Evolutionary conservation across 2,797 vertebrate genomes (phyloP).

Genomic region (Sebastes vulpes): DNA sequence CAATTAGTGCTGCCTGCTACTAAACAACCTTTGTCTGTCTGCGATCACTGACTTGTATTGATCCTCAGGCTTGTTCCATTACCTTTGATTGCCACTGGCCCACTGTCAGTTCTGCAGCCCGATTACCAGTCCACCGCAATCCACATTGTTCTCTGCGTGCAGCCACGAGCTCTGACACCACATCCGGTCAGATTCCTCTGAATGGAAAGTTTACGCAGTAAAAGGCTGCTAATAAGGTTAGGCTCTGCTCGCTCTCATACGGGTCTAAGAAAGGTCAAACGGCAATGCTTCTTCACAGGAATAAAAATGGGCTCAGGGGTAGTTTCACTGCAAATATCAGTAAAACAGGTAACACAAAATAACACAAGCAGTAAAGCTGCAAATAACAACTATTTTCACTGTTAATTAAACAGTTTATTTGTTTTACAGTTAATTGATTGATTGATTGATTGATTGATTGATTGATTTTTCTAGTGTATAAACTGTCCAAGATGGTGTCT

Average conservation of each 20-base stretch:
- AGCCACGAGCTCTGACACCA: neutral
- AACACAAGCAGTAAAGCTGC: neutral
- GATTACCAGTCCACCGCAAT: conserved; percentile 66
- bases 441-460: too few relatives aligned
- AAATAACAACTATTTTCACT: neutral
- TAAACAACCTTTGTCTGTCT: conserved; percentile 88
- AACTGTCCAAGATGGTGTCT: neutral
- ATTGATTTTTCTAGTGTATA: neutral
- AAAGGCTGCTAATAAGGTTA: conserved; percentile 71
- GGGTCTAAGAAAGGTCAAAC: conserved; percentile 66
- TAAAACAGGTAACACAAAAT: neutral
- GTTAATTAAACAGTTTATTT: neutral
- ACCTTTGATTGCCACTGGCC: conserved; percentile 79
- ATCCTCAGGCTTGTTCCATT: conserved; percentile 84
- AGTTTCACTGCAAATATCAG: neutral
- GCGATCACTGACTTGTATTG: conserved; percentile 84
- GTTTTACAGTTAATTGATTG: neutral
- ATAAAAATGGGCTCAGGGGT: conserved; percentile 5
- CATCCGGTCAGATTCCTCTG: conserved; percentile 12
- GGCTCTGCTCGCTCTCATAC: conserved; percentile 18
- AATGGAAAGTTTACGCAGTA: conserved; percentile 45
- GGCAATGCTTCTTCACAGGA: conserved; percentile 5
- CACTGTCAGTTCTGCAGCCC: conserved; percentile 68
- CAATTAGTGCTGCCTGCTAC: conserved; percentile 84
- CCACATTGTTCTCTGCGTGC: conserved; percentile 27